Conservation (phyloP, 2,888 invertebrate genomes). For the Odontocerum albicorne region DNA sequence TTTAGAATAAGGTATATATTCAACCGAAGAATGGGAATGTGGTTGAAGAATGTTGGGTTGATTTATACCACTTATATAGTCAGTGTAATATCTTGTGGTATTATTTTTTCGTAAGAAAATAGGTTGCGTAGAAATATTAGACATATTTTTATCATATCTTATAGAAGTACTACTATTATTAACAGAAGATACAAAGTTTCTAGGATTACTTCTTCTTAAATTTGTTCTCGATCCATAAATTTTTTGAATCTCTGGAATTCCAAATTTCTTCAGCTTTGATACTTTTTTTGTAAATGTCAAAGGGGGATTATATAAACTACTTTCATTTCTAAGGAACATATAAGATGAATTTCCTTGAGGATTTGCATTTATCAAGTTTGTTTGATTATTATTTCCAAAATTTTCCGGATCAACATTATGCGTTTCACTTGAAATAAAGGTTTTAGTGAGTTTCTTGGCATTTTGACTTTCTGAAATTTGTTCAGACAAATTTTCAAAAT, state of each 20-base stretch:
- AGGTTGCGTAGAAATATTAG: constrained; percentile 4
- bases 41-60: constrained; percentile 39
- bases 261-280: constrained; percentile 33
- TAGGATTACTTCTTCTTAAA: constrained; percentile 12
- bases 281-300: constrained; percentile 11
- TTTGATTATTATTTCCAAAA: neutral
- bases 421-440: neutral
- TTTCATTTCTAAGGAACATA: constrained; percentile 22
- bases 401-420: neutral
- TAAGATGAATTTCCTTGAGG: constrained; percentile 7
- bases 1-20: constrained; percentile 55
- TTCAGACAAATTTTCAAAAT: neutral
- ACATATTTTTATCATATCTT: constrained; percentile 2
- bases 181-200: too few relatives aligned
- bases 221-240: constrained; percentile 29
- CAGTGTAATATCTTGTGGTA: neutral
- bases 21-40: constrained; percentile 39
- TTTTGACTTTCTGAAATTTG: constrained; percentile 5
- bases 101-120: constrained; percentile 11
- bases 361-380: neutral
- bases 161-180: constrained; percentile 4
- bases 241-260: constrained; percentile 30
- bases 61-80: too few relatives aligned
- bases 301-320: constrained; percentile 1
- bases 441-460: neutral